Base-by-base conservation (phyloP, 2,113 vertebrate genomes). In the Rhynchopsitta pachyrhyncha region DNA sequence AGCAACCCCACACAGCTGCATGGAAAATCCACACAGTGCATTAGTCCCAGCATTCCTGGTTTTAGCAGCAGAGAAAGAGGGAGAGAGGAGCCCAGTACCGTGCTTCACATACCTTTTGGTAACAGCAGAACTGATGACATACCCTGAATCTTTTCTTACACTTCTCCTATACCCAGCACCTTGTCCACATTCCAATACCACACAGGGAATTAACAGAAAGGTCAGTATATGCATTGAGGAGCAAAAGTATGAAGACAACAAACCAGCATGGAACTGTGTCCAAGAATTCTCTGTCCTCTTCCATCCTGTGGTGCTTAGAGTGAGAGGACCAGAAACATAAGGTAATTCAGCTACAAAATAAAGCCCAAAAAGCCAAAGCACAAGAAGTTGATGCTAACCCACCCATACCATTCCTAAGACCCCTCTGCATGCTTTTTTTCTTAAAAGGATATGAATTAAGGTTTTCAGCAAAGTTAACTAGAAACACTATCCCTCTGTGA, bases 351-450 rank as follows among this genome's bases (percentile, higher is more conserved):
- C 68, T 78, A 68, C 27, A 63, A 89, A 67, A 63, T 29, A 10
- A 68, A 46, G 15, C 25, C 70, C 24, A 37, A 75, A 91, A 82
- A 77, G 20, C 41, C 68, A 57, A 71, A 85, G 23, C 20, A 46
- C 49, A 46, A 53, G 25, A 17, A 67, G 37, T 35, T 73, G 46
- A 57, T 28, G 42, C 50, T 81, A 55, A 83, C 50, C 64, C 0
- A 1, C 28, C 27, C 17, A 3, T 20, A 8, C 10, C 0, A 84
- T 25, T 82, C 0, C 0, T 7, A 69, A 57, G 52, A 81, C 22
- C 63, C n/a, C 75, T 53, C 27, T 27, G 13, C 20, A 20, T n/a
- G 44, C 41, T 82, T 82, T 67, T 63, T 66, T 62, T 83, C 57
- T 81, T 83, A 42, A 57, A 74, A 60, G 46, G 16, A 37, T 12